Conservation (phyloP, 53 echinoderm and acorn worm species). For the Mesocentrotus franciscanus region DNA sequence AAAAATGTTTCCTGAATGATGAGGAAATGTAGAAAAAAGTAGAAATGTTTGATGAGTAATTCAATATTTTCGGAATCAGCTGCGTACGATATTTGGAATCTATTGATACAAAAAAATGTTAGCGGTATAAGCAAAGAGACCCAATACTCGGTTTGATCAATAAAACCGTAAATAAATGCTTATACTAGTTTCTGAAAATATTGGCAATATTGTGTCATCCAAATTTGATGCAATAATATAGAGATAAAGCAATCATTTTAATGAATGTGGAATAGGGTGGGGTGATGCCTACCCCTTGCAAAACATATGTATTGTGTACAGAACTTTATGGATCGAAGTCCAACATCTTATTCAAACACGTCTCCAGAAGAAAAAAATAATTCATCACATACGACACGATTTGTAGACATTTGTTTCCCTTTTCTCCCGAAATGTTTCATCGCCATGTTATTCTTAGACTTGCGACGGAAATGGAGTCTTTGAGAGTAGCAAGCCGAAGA, state of each 20-base stretch:
- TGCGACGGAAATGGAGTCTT: constrained; percentile 26
- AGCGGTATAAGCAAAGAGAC: too few species aligned
- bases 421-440: not conserved
- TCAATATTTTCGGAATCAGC: too few species aligned
- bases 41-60: too few species aligned
- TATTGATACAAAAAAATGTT: too few species aligned
- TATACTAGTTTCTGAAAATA: not conserved
- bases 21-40: too few species aligned
- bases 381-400: not conserved
- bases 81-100: too few species aligned
- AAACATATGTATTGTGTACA: not conserved
- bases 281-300: not conserved
- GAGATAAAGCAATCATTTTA: not conserved
- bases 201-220: not conserved
- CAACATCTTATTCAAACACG: not conserved
- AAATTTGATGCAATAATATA: not conserved
- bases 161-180: too few species aligned
- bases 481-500: constrained; percentile 11
- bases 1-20: too few species aligned
- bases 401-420: constrained; percentile 3
- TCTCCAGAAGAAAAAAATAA: not conserved
- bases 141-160: too few species aligned
- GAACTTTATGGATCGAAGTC: not conserved
- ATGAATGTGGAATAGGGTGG: not conserved
- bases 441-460: constrained; percentile 40